Base-by-base conservation (phyloP, 2,888 invertebrate genomes). In the Pyralis farinalis region DNA sequence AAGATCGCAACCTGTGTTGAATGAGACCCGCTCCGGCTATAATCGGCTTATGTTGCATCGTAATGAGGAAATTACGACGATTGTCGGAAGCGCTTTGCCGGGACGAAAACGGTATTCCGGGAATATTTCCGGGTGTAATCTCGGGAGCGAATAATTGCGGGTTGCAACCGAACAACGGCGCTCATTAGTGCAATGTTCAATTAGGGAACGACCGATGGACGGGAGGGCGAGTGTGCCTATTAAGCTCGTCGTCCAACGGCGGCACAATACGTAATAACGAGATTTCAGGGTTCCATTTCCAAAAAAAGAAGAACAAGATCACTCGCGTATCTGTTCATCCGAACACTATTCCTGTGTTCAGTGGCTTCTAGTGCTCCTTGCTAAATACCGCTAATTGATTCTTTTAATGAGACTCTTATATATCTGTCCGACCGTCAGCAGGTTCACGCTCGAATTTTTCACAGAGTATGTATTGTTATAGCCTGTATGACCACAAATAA, bases 101-200 rank as follows among this genome's bases (percentile, higher is more conserved):
- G 32, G 40, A 25, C 42, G 37, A 29, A 10, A 16, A 27, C 12
- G 34, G 42, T 59, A 79, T 79, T 72, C 72, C 71, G 60, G 71
- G 59, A 67, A 70, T 71, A 71, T 78, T 77, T 77, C 69, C 71
- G 69, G 57, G 64, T 70, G 67, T 75, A 81, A 84, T 82, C 82
- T 76, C 69, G 67, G 67, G 71, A 66, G 71, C 80, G 76, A 71
- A 76, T 82, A 82, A 86, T 82, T 80, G 80, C 72, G 70, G 75
- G 71, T 73, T 84, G 83, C 79, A 85, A 66, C 74, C 66, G 76
- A 83, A 84, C 83, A 82, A 77, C 81, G 78, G 62, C 69, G 72
- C 85, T 87, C 87, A 86, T 87, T 87, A 86, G 84, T 80, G 81
- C 86, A 81, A 72, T 76, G 84, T 82, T 84, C 86, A 86, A 85